These are phyloP conservation scores for Dysdera silvatica DNA, from an alignment of 1,140 invertebrate species.

Conservation along the genomic window DNA sequence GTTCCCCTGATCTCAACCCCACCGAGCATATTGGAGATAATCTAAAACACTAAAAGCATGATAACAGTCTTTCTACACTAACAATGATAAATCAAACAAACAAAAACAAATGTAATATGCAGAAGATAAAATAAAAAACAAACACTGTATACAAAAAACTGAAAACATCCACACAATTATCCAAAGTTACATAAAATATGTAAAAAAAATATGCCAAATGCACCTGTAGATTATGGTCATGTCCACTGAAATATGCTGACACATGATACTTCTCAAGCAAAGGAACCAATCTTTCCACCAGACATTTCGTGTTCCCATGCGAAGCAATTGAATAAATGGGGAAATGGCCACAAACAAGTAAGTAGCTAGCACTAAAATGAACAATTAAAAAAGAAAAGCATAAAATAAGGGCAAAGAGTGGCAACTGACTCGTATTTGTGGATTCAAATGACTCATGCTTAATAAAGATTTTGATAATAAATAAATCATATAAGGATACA, in stretches of 20 bases:
- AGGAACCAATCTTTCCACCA: constrained; percentile 43
- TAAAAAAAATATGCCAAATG: background rate
- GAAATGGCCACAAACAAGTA: constrained; percentile 50
- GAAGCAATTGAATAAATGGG: constrained; percentile 49
- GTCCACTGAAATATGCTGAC: constrained; percentile 48
- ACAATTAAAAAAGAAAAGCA: too few relatives aligned
- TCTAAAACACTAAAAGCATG: too few relatives aligned
- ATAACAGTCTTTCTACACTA: background rate
- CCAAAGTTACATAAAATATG: background rate
- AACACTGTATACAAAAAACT: background rate
- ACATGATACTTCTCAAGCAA: constrained; percentile 47
- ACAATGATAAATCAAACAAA: background rate
- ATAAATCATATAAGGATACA: too few relatives aligned
- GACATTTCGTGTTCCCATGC: constrained; percentile 47
- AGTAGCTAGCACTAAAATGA: constrained; percentile 50
- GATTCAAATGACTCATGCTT: too few relatives aligned
- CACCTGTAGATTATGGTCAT: constrained; percentile 49
- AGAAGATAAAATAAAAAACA: background rate
- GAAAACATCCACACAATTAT: background rate
- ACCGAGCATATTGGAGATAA: too few relatives aligned
- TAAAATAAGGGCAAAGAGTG: too few relatives aligned
- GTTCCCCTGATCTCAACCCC: too few relatives aligned
- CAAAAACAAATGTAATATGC: background rate
- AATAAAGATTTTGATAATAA: too few relatives aligned
- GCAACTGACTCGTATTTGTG: too few relatives aligned